Conservation (phyloP, 2,113 vertebrate genomes). For the Neolamprologus ventralis region DNA sequence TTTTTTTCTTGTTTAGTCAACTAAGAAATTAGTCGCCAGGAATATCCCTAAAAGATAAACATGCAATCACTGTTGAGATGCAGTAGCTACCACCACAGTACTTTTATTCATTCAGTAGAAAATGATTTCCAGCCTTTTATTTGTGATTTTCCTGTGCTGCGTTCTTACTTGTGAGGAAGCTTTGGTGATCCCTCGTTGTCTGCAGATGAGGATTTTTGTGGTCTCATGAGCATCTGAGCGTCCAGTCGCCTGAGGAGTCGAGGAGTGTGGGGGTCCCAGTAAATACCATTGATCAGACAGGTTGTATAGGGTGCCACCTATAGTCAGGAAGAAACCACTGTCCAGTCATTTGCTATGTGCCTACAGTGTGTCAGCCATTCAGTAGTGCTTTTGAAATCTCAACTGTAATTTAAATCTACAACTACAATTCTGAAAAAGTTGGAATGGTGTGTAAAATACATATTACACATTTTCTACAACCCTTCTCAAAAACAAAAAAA, state of each 20-base stretch:
- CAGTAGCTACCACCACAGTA: neutral
- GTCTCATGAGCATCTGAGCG: conserved; percentile 78
- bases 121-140: neutral
- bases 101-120: neutral
- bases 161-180: conserved; percentile 84
- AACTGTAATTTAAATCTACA: neutral
- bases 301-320: conserved; percentile 94
- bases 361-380: neutral
- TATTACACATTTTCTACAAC: neutral
- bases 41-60: neutral
- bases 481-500: neutral
- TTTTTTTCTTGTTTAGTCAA: neutral
- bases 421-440: neutral
- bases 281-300: conserved; percentile 96
- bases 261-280: conserved; percentile 91
- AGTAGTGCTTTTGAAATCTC: neutral
- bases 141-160: neutral
- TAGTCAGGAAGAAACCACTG: neutral
- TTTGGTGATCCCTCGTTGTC: conserved; percentile 75
- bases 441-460: neutral
- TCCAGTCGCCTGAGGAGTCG: conserved; percentile 83
- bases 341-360: neutral
- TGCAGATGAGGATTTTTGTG: conserved; percentile 45
- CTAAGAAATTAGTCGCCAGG: neutral
- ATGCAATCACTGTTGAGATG: neutral